Percentiles rank a stretch among this genome's conserved stretches.
These are phyloP conservation scores for Lophotis ruficrista DNA, from an alignment of 2,113 vertebrate genomes.

Conservation along the genomic window DNA sequence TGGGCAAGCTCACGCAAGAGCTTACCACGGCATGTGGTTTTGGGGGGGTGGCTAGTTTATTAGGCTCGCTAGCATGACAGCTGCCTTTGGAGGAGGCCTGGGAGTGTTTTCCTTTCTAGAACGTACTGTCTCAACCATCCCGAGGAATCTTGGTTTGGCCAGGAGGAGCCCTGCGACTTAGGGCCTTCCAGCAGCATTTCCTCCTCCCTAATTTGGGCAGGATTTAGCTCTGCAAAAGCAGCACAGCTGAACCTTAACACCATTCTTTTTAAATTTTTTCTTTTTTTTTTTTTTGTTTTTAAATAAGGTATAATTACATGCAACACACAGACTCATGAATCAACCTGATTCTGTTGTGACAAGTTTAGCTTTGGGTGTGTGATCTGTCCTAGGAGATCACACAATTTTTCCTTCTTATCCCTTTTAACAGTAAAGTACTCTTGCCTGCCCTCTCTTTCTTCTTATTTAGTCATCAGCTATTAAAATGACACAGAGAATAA, in stretches of 20 bases:
- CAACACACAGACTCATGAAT: constrained; percentile 4
- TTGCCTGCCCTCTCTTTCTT: background rate
- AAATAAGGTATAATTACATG: background rate
- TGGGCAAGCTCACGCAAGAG: background rate
- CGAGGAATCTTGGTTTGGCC: constrained; percentile 35
- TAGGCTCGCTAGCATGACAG: background rate
- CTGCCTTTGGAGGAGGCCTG: constrained; percentile 11
- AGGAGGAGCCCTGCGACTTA: background rate
- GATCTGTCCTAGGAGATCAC: constrained; percentile 31
- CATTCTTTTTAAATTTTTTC: background rate
- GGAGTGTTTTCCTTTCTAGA: background rate
- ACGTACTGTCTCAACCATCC: background rate
- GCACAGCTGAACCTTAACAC: background rate
- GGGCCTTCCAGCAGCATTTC: background rate
- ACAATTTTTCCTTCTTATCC: constrained; percentile 4
- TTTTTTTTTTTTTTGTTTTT: background rate
- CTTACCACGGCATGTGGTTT: background rate
- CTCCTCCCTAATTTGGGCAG: constrained; percentile 31
- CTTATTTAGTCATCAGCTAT: background rate
- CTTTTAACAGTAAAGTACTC: background rate
- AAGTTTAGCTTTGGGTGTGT: constrained; percentile 26
- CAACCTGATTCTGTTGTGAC: constrained; percentile 52
- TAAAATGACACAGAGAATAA: background rate
- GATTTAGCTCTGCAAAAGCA: background rate
- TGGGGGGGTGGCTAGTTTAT: background rate